Percentiles rank a stretch among this genome's conserved stretches.
These are phyloP conservation scores for Catostomus latipinnis DNA, from an alignment of 2,797 vertebrate genomes.

Conservation along the genomic window DNA sequence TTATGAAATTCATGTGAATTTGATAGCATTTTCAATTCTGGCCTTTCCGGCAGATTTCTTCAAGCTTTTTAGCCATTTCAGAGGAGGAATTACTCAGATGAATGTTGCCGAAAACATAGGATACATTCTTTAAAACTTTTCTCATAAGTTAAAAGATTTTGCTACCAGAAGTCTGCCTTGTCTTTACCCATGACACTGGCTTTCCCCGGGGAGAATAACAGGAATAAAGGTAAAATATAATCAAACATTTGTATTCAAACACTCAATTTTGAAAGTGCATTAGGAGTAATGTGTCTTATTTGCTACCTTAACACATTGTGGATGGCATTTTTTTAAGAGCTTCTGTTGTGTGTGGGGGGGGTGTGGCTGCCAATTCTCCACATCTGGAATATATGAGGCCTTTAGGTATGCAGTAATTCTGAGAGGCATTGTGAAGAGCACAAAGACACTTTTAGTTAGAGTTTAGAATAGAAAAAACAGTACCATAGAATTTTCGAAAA, in stretches of 20 bases:
- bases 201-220: neutral
- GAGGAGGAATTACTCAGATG: neutral
- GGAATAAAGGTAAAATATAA: neutral
- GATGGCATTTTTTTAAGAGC: constrained; percentile 69
- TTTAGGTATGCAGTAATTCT: constrained; percentile 84
- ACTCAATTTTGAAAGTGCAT: constrained; percentile 44
- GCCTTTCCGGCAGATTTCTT: constrained; percentile 19
- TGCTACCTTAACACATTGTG: constrained; percentile 69
- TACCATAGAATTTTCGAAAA: constrained; percentile 72
- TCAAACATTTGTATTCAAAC: neutral
- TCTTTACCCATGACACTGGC: neutral
- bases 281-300: constrained; percentile 63
- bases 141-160: neutral
- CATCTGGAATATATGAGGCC: constrained; percentile 87
- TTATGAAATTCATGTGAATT: neutral
- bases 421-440: constrained; percentile 81
- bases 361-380: constrained; percentile 74
- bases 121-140: neutral
- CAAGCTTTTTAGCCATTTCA: neutral
- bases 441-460: constrained; percentile 81
- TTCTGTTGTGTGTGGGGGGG: constrained; percentile 66
- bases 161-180: neutral
- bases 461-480: constrained; percentile 65
- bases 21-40: neutral
- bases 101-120: neutral